Evolutionary conservation across 2,888 invertebrate species (phyloP), one percentile per base, ranked within the genome.

Genomic region (Apamea crenata): DNA sequence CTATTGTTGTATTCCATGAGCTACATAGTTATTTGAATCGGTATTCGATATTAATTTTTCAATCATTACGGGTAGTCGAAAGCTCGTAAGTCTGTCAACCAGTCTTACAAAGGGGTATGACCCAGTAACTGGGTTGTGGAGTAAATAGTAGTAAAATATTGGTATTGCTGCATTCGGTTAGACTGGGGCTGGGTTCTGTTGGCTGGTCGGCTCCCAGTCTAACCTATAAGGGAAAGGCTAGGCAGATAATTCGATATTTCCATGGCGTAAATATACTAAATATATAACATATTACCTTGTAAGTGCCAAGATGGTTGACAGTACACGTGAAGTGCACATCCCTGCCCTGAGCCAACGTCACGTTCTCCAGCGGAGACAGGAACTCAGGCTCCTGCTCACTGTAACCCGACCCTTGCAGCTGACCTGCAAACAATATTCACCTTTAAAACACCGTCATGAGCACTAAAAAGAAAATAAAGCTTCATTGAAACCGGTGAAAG

Each of bases 291-390:
- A 36, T 90, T 95, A 96, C 99, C 98, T 98, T 98, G 96, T 98
- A 99, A 90, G 97, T 97, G 79, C 98, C 98, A 89, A 99, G 97
- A 96, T 98, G 98, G 95, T 99, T 99, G 92, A 99, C 99, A 89
- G 98, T 98, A 95, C 99, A 99, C 78, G 99, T 99, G 96, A 99
- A 99, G 93, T 98, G 98, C 77, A 99, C 98, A 96, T 99, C 99
- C 83, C 99, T 97, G 82, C 99, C 99, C 95, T 98, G 98, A 71
- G 98, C 98, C 80, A 98, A 98, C 59, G 99, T 99, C 91, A 98
- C 97, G 95, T 99, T 99, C 93, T 98, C 98, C 91, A 99, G 96
- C 66, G 98, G 98, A 71, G 98, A 98, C 90, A 99, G 97, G 95
- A 99, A 99, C 94, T 98, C 98, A 6, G 99, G 99, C 77, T 96